These are phyloP conservation scores for Eristalis pertinax DNA, from an alignment of 2,888 invertebrate genomes.

Conservation along the genomic window DNA sequence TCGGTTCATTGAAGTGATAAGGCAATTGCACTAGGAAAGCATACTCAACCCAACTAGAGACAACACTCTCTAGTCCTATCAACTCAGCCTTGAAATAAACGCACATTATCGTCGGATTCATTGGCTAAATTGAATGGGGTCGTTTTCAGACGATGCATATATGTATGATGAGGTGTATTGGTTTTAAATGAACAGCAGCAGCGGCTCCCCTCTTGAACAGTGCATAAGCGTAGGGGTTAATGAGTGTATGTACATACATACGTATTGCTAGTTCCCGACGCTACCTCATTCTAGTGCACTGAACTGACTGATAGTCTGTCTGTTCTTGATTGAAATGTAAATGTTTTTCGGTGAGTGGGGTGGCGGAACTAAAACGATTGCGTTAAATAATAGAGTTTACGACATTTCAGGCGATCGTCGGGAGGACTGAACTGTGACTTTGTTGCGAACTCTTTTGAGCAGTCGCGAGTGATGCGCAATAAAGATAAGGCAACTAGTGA, in stretches of 20 bases:
- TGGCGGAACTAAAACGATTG: not conserved
- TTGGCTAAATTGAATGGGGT: not conserved
- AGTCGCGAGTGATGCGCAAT: not conserved
- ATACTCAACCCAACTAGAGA: not conserved
- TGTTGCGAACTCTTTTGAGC: not conserved
- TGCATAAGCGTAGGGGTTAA: not conserved
- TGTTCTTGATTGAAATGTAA: not conserved
- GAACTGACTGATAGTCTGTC: not conserved
- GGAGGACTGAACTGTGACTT: not conserved
- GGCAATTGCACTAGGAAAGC: not conserved
- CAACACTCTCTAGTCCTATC: not conserved
- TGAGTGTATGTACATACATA: not conserved
- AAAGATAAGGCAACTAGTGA: not conserved
- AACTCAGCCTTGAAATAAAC: not conserved
- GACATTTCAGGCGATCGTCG: not conserved
- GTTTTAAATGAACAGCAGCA: not conserved
- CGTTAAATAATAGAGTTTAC: not conserved
- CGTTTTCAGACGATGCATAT: not conserved
- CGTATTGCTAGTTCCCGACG: not conserved
- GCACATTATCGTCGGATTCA: not conserved
- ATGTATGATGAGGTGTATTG: not conserved
- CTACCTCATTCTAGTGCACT: not conserved
- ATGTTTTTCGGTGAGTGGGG: not conserved
- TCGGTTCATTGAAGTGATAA: not conserved
- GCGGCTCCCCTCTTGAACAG: not conserved